phyloP scores from a whole-genome alignment of 2,888 invertebrate genomes.

The Hyppa rectilinea region DNA sequence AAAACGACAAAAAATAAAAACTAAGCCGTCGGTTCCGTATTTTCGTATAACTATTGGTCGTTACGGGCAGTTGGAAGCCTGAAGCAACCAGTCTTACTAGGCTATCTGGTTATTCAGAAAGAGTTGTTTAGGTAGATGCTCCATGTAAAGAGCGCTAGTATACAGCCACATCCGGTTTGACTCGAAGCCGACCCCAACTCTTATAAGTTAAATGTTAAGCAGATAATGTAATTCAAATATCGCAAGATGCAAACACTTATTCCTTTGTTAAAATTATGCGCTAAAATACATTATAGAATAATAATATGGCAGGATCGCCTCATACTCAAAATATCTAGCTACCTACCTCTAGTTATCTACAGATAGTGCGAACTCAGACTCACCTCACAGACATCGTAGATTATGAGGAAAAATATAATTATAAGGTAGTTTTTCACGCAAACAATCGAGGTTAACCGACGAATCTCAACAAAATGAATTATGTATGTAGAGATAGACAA shows the following conservation, averaged over 20 bases:
- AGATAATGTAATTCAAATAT: not conserved
- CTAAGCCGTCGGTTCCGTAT: not conserved
- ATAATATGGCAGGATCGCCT: not conserved
- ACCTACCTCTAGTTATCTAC: not conserved
- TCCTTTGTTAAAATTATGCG: not conserved
- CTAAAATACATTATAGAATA: not conserved
- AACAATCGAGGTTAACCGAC: constrained; percentile 34
- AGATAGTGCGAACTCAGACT: not conserved
- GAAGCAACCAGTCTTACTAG: not conserved
- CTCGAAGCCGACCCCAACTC: not conserved
- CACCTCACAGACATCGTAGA: not conserved
- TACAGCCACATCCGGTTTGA: not conserved
- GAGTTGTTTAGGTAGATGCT: not conserved
- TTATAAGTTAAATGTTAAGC: not conserved
- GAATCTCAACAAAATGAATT: constrained; percentile 52
- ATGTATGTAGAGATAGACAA: constrained; percentile 49
- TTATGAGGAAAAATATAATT: constrained; percentile 17
- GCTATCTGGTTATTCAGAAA: not conserved
- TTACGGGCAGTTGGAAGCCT: not conserved
- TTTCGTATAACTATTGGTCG: not conserved
- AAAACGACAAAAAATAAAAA: too few species aligned
- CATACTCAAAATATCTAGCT: not conserved
- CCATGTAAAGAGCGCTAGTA: not conserved
- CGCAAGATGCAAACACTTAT: not conserved
- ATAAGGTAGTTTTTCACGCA: constrained; percentile 25